These are phyloP conservation scores for Scortum barcoo DNA, from an alignment of 2,113 vertebrate species.

Conservation along the genomic window DNA sequence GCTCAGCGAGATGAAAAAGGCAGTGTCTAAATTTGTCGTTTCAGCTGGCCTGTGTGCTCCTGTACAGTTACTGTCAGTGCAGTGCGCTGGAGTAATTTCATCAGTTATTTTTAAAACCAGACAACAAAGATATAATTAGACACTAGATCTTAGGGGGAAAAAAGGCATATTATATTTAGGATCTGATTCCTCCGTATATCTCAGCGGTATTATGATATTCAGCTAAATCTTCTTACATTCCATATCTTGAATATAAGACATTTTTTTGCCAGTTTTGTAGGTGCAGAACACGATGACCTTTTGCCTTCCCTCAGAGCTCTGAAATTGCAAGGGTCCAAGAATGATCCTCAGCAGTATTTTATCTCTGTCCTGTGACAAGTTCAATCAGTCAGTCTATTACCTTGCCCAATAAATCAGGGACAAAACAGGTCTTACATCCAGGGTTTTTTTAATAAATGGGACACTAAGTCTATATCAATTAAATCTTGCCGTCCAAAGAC, in stretches of 20 bases:
- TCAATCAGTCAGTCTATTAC: constrained; percentile 86
- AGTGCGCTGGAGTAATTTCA: constrained; percentile 19
- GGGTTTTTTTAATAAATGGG: constrained; percentile 66
- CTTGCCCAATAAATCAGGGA: constrained; percentile 80
- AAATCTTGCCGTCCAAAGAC: constrained; percentile 57
- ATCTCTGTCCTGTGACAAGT: constrained; percentile 78
- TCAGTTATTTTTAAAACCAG: constrained; percentile 64
- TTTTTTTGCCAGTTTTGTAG: constrained; percentile 56
- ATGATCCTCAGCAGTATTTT: constrained; percentile 79
- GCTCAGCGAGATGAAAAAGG: constrained; percentile 44
- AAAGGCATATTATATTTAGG: constrained; percentile 39
- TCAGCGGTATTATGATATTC: constrained; percentile 32
- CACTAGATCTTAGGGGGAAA: constrained; percentile 10
- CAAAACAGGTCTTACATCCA: constrained; percentile 66
- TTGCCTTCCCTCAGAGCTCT: constrained; percentile 61
- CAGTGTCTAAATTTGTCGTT: constrained; percentile 49
- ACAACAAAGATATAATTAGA: constrained; percentile 51
- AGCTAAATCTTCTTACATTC: constrained; percentile 32
- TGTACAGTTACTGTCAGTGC: constrained; percentile 47
- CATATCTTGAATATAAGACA: constrained; percentile 20
- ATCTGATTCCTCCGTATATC: constrained; percentile 26
- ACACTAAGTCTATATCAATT: constrained; percentile 78
- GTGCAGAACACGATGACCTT: constrained; percentile 80
- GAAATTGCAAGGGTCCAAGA: constrained; percentile 73
- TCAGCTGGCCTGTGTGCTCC: constrained; percentile 27